Evolutionary conservation across 2,797 vertebrate species (phyloP), one percentile per base, ranked within the genome.

Genomic region (Poeciliopsis presidionis): DNA sequence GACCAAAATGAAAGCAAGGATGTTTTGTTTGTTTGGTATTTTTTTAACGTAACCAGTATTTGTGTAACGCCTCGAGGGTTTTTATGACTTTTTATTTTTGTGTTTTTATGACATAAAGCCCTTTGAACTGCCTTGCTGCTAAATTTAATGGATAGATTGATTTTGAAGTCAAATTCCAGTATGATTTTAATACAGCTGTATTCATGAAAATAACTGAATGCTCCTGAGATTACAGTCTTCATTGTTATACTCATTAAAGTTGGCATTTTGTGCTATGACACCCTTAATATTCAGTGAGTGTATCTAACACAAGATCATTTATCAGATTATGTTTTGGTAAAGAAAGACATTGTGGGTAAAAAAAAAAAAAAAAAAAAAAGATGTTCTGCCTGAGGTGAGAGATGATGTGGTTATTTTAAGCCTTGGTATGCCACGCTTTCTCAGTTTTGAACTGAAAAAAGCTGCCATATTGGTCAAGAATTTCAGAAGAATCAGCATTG

Each of bases 231-330:
- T 36, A 20, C 61, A 63, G 4, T 63, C 16, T 63, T 63, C 30
- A 63, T 63, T 63, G 61, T 63, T 18, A 36, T 36, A 36, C 36
- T 12, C 9, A 41, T n/a, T 12, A 67, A 67, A 67, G 7, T 5
- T 12, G 11, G 4, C 36, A 67, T 16, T 61, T 14, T 61, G 57
- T 61, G 57, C 28, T 30, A 16, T 16, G 28, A 30, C 28, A 13
- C 55, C 55, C 0, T 79, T 78, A 51, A 51, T 51, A 51, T 3
- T 91, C 88, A 91, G 90, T 93, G 91, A 89, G 84, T 87, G 86
- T 78, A 93, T 91, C 88, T 92, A 91, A 89, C 93, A 93, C 92
- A 91, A 84, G 78, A 59, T 59, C 11, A 14, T 30, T 28, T 30
- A 59, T 30, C 28, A 59, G 28, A 59, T 59, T 33, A 33, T 6